Percentiles rank a stretch among this genome's conserved stretches.
phyloP scores from a whole-genome alignment of 2,888 invertebrate species.

The Sisyra nigra region DNA sequence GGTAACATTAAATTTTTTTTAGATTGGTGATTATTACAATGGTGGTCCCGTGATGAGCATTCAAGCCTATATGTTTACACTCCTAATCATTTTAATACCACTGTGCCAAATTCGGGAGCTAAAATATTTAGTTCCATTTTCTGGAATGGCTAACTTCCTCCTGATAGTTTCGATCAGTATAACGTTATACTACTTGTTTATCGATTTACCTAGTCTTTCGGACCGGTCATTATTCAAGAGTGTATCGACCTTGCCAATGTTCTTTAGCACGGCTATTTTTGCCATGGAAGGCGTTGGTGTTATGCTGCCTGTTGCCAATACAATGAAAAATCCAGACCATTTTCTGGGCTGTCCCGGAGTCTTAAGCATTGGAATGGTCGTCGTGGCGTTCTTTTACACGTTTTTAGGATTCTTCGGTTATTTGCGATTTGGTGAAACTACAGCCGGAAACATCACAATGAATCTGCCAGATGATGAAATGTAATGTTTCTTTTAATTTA shows the following conservation, averaged over 20 bases:
- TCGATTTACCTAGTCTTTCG: constrained; percentile 28
- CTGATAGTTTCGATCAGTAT: constrained; percentile 46
- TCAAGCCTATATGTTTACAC: constrained; percentile 47
- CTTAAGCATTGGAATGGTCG: constrained; percentile 70
- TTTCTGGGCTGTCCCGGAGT: constrained; percentile 74
- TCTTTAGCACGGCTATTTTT: constrained; percentile 90
- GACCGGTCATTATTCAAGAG: not conserved
- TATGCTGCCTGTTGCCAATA: constrained; percentile 91
- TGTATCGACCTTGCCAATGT: constrained; percentile 57
- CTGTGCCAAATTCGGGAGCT: constrained; percentile 62
- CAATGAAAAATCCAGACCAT: constrained; percentile 68
- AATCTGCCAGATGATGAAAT: too few species aligned
- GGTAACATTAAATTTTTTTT: too few species aligned
- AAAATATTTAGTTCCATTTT: constrained; percentile 77
- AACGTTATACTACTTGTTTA: constrained; percentile 70
- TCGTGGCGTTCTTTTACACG: constrained; percentile 64
- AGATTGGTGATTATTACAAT: too few species aligned
- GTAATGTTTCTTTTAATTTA: too few species aligned
- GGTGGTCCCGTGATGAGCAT: constrained; percentile 14
- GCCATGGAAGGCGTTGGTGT: constrained; percentile 95
- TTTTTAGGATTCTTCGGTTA: constrained; percentile 85
- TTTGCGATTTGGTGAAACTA: constrained; percentile 60
- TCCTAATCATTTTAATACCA: constrained; percentile 51
- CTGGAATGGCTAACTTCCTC: constrained; percentile 69
- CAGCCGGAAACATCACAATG: too few species aligned